Base-by-base conservation (phyloP, 2,113 vertebrate genomes). In the Rattus norvegicus region DNA sequence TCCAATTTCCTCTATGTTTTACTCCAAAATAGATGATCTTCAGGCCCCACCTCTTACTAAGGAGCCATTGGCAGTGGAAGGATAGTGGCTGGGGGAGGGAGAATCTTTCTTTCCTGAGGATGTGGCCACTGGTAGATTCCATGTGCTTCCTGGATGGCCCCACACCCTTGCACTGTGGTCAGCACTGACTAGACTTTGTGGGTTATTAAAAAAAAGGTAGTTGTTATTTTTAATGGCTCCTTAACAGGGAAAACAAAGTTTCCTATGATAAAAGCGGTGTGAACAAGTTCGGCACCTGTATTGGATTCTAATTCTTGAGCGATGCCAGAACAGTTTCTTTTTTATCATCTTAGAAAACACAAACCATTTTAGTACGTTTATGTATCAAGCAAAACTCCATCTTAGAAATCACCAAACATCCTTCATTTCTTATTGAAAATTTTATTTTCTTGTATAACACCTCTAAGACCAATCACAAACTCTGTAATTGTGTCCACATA, bases 201-300 rank as follows among this genome's bases (percentile, higher is more conserved):
- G 13, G n/a, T 84, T 43, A 43, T 24, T n/a, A 24, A 4, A 43
- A 43, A 43, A 20, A n/a, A n/a, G 77, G 14, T 13, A 43, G 7
- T 43, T 43, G 59, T 6, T 84, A 43, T 17, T 63, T 84, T 85
- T 85, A 85, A 19, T 85, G 26, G 65, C 24, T 65, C 13, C n/a
- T 65, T 65, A 85, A 47, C 83, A 47, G 67, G 39, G 43, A 47
- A 67, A 85, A 16, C n/a, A 47, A 86, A 14, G 20, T 83, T 96
- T 97, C 56, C 52, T 96, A 97, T 96, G 83, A 93, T 77, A 85
- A 93, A 93, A 77, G 47, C 20, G 81, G 94, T 7, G 24, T 90
- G 90, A 96, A 87, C 13, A 30, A 80, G 39, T 63, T 36, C 90
- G 90, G 88, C 19, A 69, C 16, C 4, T 77, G 36, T 26, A 11